These are phyloP conservation scores for Trinectes maculatus DNA, from an alignment of 2,113 vertebrate species.

Conservation along the genomic window DNA sequence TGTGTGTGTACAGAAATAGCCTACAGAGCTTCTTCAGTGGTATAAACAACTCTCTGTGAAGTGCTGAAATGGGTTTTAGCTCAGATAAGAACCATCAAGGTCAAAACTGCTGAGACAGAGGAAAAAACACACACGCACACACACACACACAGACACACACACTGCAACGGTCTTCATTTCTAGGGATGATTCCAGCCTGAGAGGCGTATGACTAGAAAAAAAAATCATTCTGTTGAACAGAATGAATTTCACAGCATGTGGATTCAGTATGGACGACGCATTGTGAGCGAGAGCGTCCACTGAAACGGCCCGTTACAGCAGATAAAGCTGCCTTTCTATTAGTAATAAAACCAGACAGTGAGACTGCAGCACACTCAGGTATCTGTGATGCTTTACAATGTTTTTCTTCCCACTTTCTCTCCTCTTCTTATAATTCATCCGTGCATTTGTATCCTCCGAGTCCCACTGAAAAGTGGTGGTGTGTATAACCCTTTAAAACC, in stretches of 20 bases:
- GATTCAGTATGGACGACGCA: neutral
- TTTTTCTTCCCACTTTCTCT: neutral
- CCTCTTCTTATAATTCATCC: neutral
- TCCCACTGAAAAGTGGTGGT: no score
- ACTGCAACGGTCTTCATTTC: constrained; percentile 4
- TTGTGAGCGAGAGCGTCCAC: no score
- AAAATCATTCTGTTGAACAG: no score
- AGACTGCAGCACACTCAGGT: constrained; percentile 8
- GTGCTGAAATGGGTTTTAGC: constrained; percentile 15
- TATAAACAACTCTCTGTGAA: constrained; percentile 46
- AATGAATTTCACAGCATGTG: neutral
- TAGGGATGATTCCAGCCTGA: neutral
- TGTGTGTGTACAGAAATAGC: constrained; percentile 38
- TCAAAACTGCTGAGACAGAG: constrained; percentile 37
- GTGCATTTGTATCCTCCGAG: neutral
- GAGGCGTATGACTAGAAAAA: neutral
- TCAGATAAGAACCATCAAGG: constrained; percentile 40
- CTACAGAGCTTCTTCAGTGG: constrained; percentile 25
- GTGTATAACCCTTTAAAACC: constrained; percentile 48
- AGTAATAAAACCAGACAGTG: constrained; percentile 36
- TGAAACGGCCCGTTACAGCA: neutral
- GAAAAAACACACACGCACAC: no score
- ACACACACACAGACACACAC: no score
- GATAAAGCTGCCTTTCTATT: constrained; percentile 40
- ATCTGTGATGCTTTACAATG: neutral